These are phyloP conservation scores for Drosophila seguyi DNA, from an alignment of 1,140 invertebrate genomes.

Conservation along the genomic window DNA sequence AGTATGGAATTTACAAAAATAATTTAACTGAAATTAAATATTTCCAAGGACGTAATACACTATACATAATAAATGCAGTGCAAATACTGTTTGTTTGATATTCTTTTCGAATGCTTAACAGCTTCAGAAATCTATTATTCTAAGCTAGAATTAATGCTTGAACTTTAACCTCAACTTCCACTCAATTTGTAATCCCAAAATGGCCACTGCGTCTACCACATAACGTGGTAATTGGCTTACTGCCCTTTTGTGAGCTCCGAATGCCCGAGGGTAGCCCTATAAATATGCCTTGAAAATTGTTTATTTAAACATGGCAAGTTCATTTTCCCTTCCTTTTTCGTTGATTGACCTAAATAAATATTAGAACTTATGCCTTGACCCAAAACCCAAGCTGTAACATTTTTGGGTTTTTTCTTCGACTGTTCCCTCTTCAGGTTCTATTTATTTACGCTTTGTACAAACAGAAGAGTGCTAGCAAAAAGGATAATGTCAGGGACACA, in stretches of 20 bases:
- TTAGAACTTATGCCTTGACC: neutral
- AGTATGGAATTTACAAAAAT: neutral
- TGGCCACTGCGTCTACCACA: neutral
- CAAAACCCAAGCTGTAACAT: conserved; percentile 17
- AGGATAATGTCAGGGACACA: conserved; percentile 64
- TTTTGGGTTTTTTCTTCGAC: conserved; percentile 20
- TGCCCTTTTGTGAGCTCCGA: conserved; percentile 21
- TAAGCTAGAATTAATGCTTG: neutral
- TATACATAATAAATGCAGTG: neutral
- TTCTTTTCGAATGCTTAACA: neutral
- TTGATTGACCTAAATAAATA: conserved; percentile 64
- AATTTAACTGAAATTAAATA: conserved; percentile 14
- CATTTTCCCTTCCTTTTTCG: conserved; percentile 16
- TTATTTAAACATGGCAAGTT: conserved; percentile 52
- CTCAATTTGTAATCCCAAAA: conserved; percentile 26
- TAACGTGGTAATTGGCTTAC: conserved; percentile 33
- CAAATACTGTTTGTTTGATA: neutral
- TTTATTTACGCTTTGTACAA: conserved; percentile 34
- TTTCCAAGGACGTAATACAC: neutral
- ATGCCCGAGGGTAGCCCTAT: conserved; percentile 7
- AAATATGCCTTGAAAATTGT: conserved; percentile 37
- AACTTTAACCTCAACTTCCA: conserved; percentile 1
- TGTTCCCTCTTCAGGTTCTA: conserved; percentile 14
- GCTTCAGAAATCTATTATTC: neutral
- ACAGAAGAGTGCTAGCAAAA: conserved; percentile 50